Evolutionary conservation across 2,888 invertebrate species (phyloP).

Genomic region (Phlogophora meticulosa): DNA sequence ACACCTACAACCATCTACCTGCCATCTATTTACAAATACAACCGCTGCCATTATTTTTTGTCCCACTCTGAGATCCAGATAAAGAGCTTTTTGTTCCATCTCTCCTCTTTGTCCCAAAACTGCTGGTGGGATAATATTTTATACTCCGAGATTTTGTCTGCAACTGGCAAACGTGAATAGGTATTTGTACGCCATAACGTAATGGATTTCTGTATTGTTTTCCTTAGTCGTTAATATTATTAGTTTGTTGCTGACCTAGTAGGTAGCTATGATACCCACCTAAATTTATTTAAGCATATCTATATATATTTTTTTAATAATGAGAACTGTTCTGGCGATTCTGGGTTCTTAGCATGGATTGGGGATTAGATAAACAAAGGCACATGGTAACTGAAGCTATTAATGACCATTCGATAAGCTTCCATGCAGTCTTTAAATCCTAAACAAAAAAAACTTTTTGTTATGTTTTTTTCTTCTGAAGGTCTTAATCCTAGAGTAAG

Average conservation of each 20-base stretch:
- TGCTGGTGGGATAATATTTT: slow-evolving; percentile 54
- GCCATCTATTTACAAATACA: slow-evolving; percentile 88
- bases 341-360: too few relatives aligned
- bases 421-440: too few relatives aligned
- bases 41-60: slow-evolving; percentile 83
- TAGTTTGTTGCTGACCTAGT: slow-evolving; percentile 4
- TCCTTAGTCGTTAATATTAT: slow-evolving; percentile 10
- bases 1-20: slow-evolving; percentile 90
- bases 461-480: too few relatives aligned
- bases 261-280: too few relatives aligned
- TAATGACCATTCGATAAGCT: too few relatives aligned
- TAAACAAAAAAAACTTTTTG: too few relatives aligned
- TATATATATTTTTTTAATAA: too few relatives aligned
- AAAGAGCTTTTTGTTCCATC: slow-evolving; percentile 82
- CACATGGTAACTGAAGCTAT: too few relatives aligned
- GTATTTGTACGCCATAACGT: slow-evolving; percentile 1
- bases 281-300: background rate
- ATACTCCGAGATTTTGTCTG: slow-evolving; percentile 36
- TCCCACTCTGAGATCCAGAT: slow-evolving; percentile 77
- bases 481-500: too few relatives aligned
- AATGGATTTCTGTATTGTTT: slow-evolving; percentile 13
- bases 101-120: slow-evolving; percentile 77
- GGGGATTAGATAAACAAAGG: too few relatives aligned
- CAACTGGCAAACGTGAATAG: slow-evolving; percentile 19
- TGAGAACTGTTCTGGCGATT: too few relatives aligned